A percentile compares a stretch with the other conserved stretches of the same genome.
Evolutionary conservation across 2,113 vertebrate genomes (phyloP).

Genomic region (Marcusenius ussheri): DNA sequence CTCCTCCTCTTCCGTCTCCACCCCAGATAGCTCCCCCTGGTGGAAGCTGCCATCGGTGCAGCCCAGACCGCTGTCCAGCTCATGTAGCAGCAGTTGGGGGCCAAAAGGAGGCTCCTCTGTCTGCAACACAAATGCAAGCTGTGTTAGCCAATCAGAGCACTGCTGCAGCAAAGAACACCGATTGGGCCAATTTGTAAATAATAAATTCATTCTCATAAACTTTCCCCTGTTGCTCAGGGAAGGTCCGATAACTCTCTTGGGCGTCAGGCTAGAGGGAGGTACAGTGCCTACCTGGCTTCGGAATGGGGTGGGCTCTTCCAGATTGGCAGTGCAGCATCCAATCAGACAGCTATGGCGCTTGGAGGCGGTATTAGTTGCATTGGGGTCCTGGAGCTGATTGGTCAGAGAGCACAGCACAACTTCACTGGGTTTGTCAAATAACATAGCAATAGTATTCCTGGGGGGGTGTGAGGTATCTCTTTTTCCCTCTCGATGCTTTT

Average conservation of each 20-base stretch:
- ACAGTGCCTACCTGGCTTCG: slow-evolving; percentile 54
- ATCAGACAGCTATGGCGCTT: slow-evolving; percentile 57
- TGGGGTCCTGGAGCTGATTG: slow-evolving; percentile 46
- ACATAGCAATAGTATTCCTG: neutral
- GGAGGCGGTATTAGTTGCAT: slow-evolving; percentile 34
- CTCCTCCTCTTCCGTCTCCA: slow-evolving; percentile 57
- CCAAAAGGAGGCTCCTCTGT: slow-evolving; percentile 53
- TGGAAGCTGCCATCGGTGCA: slow-evolving; percentile 61
- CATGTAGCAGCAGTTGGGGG: slow-evolving; percentile 56
- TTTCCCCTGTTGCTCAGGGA: neutral
- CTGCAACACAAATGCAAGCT: slow-evolving; percentile 38
- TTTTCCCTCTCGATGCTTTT: neutral
- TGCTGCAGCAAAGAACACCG: neutral
- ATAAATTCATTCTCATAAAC: neutral
- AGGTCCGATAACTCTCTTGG: too few relatives aligned
- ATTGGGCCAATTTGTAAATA: neutral
- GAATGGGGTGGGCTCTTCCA: slow-evolving; percentile 53
- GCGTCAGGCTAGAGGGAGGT: neutral
- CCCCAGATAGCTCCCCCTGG: slow-evolving; percentile 60
- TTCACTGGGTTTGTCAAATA: neutral
- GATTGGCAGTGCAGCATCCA: slow-evolving; percentile 58
- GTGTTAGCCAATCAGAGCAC: neutral
- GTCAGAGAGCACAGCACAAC: neutral
- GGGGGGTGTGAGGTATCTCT: neutral
- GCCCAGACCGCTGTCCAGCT: slow-evolving; percentile 63